Evolutionary conservation across 2,797 vertebrate species (phyloP).

Genomic region (Sphenodon punctatus): DNA sequence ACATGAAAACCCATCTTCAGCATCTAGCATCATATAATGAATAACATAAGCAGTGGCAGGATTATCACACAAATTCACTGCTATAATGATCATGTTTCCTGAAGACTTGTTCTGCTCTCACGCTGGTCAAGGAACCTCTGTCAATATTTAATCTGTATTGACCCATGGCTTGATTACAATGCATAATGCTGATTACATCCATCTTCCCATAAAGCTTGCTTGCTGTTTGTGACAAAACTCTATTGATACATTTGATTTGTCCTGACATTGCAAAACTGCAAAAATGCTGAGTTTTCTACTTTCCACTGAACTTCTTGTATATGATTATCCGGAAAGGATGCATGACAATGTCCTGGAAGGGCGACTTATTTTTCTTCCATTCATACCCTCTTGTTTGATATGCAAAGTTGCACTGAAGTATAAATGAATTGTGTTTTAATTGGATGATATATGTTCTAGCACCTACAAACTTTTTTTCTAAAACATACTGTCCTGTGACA

Average conservation of each 20-base stretch:
- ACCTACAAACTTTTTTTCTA: no score
- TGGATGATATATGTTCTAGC: no score
- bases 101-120: slow-evolving; percentile 17
- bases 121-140: slow-evolving; percentile 7
- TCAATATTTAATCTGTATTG: slow-evolving; percentile 68
- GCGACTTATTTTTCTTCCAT: not conserved
- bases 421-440: not conserved
- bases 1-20: slow-evolving; percentile 22
- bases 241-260: slow-evolving; percentile 44
- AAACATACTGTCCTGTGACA: not conserved
- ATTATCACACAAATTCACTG: not conserved
- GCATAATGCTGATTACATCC: slow-evolving; percentile 33
- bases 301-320: not conserved
- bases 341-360: not conserved
- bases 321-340: not conserved
- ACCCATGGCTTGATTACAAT: slow-evolving; percentile 34
- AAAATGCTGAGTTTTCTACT: slow-evolving; percentile 46
- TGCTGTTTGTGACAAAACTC: slow-evolving; percentile 36
- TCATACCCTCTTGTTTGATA: not conserved
- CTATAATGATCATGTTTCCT: slow-evolving; percentile 23
- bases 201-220: slow-evolving; percentile 35
- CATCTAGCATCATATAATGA: not conserved
- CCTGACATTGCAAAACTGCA: slow-evolving; percentile 17
- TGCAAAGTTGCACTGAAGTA: not conserved
- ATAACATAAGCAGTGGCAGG: not conserved